Conservation (phyloP, 2,797 vertebrate genomes). For the Rhynchonycteris naso region DNA sequence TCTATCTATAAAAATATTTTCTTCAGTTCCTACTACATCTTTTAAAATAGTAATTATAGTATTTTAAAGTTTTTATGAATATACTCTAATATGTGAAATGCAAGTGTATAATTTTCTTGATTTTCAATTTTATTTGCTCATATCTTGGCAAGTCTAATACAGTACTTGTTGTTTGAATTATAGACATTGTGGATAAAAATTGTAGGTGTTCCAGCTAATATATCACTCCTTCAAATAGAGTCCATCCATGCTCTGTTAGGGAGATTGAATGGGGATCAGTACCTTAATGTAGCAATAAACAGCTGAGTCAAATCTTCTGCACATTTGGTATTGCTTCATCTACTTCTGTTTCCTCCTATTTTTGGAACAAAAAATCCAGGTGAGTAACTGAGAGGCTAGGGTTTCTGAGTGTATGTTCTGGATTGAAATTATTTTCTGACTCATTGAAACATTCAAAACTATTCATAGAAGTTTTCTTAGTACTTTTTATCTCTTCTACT, state of each 20-base stretch:
- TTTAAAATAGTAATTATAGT: conserved; percentile 1
- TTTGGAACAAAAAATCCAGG: neutral
- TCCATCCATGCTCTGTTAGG: neutral
- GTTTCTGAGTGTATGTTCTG: neutral
- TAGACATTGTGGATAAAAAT: neutral
- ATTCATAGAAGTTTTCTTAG: neutral
- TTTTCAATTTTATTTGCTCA: neutral
- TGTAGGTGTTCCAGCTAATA: neutral
- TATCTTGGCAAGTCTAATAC: neutral
- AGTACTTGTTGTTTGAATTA: neutral
- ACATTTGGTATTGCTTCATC: neutral
- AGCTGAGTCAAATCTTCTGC: neutral
- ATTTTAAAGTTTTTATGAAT: neutral
- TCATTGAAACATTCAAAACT: neutral
- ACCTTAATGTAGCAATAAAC: neutral
- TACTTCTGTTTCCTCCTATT: neutral
- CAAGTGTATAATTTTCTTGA: neutral
- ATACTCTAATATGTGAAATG: neutral
- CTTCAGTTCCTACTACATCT: neutral
- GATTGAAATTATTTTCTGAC: neutral
- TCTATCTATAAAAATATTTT: neutral
- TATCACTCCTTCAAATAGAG: neutral
- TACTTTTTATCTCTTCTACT: neutral
- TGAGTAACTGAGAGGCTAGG: neutral
- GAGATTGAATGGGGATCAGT: neutral